Percentiles rank a stretch among this genome's conserved stretches.
These are phyloP conservation scores for Etia nguti DNA, from an alignment of 2,113 vertebrate species.

Conservation along the genomic window DNA sequence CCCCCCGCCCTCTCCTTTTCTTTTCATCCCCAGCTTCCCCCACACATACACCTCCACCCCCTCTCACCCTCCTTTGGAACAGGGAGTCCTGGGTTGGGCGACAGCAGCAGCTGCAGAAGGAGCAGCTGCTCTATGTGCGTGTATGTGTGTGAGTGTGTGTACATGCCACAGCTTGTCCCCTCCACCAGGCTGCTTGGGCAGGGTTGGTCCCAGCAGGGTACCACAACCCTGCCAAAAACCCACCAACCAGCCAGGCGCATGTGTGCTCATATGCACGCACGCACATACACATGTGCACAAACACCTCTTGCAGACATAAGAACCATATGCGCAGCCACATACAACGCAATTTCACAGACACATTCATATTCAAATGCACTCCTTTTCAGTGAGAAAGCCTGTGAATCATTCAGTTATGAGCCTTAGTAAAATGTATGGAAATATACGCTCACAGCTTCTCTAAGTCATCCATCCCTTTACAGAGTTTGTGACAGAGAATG, in stretches of 20 bases:
- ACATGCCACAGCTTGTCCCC: slow-evolving; percentile 70
- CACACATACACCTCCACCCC: neutral
- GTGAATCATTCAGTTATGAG: slow-evolving; percentile 53
- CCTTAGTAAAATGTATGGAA: slow-evolving; percentile 50
- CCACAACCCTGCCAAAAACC: slow-evolving; percentile 62
- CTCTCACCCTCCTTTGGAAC: slow-evolving; percentile 47
- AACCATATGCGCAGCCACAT: slow-evolving; percentile 27
- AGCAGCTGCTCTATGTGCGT: slow-evolving; percentile 63
- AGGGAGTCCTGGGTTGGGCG: slow-evolving; percentile 60
- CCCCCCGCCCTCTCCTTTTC: neutral
- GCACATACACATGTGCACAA: slow-evolving; percentile 5
- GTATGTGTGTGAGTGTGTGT: slow-evolving; percentile 37
- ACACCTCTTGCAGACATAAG: slow-evolving; percentile 10
- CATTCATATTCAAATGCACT: slow-evolving; percentile 64
- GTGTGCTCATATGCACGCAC: slow-evolving; percentile 34
- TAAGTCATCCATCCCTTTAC: slow-evolving; percentile 39
- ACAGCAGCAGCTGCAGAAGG: slow-evolving; percentile 68
- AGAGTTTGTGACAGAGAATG: slow-evolving; percentile 51
- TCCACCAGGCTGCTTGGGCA: slow-evolving; percentile 65
- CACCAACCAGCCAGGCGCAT: slow-evolving; percentile 43
- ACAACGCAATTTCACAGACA: slow-evolving; percentile 45
- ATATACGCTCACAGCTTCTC: slow-evolving; percentile 42
- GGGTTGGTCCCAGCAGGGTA: slow-evolving; percentile 69
- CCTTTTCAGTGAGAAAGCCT: slow-evolving; percentile 30
- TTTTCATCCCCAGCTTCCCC: neutral